Conservation (phyloP, 2,797 vertebrate species). For the Macropus fuliginosus region DNA sequence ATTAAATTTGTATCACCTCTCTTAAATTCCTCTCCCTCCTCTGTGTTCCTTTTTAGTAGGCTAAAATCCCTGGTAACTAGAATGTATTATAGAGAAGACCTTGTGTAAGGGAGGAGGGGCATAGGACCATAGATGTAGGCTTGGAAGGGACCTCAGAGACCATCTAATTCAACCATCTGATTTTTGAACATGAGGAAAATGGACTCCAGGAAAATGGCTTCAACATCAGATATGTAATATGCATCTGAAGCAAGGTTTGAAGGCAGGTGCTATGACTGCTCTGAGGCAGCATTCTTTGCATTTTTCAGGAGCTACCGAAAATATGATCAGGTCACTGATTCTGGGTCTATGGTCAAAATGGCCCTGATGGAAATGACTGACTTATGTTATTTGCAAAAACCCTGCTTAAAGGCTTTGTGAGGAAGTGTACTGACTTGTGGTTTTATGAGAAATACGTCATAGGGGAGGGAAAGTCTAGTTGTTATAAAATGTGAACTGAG, state of each 20-base stretch:
- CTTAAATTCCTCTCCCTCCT: neutral
- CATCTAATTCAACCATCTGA: neutral
- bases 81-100: neutral
- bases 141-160: neutral
- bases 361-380: accelerated
- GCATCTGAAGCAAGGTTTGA: neutral
- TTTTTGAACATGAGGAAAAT: neutral
- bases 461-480: conserved; percentile 42
- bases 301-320: accelerated
- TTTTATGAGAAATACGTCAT: conserved; percentile 46
- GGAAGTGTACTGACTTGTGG: conserved; percentile 61
- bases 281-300: neutral
- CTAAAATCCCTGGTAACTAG: neutral
- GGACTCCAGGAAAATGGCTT: neutral
- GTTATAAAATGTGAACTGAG: conserved; percentile 73
- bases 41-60: neutral
- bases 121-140: neutral
- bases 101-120: neutral
- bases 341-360: neutral
- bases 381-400: neutral
- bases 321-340: accelerated
- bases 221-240: neutral
- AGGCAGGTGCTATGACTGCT: neutral
- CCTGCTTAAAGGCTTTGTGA: conserved; percentile 30
- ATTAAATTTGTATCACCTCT: neutral